phyloP scores from a whole-genome alignment of 2,888 invertebrate genomes.

The Polyploca ridens region DNA sequence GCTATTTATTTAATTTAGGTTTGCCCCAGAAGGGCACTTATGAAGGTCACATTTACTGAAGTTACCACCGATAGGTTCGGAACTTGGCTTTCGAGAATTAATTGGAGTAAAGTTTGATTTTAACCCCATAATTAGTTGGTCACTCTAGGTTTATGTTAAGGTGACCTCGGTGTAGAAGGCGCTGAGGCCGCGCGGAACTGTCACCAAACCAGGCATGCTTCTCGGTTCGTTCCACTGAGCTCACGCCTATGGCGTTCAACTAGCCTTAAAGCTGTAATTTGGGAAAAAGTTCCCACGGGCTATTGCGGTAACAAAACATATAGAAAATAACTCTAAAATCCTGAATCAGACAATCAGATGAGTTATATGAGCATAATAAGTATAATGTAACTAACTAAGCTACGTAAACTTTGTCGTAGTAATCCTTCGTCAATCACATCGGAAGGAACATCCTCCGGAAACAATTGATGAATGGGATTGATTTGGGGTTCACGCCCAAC shows the following conservation, averaged over 20 bases:
- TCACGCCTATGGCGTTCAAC: slow-evolving; percentile 51
- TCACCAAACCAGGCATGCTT: slow-evolving; percentile 70
- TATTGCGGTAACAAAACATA: not conserved
- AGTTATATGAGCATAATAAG: not conserved
- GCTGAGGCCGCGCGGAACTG: slow-evolving; percentile 60
- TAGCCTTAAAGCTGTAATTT: slow-evolving; percentile 14
- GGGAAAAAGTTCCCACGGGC: not conserved
- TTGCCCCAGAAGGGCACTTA: too few species aligned
- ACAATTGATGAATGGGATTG: slow-evolving; percentile 34
- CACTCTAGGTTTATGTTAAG: slow-evolving; percentile 42
- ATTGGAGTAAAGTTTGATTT: too few species aligned
- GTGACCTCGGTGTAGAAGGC: slow-evolving; percentile 71
- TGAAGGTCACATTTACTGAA: too few species aligned
- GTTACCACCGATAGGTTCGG: too few species aligned
- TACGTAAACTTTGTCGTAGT: not conserved
- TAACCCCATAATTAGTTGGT: too few species aligned
- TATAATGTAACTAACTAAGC: not conserved
- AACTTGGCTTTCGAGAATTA: slow-evolving; percentile 10
- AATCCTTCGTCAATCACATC: not conserved
- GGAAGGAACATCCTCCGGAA: slow-evolving; percentile 46
- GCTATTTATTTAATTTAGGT: too few species aligned
- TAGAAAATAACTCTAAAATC: not conserved
- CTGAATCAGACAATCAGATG: not conserved
- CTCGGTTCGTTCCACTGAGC: slow-evolving; percentile 71
- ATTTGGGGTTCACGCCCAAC: slow-evolving; percentile 58